Evolutionary conservation across 2,113 vertebrate genomes (phyloP).

Genomic region (Hippocampus mohnikei): DNA sequence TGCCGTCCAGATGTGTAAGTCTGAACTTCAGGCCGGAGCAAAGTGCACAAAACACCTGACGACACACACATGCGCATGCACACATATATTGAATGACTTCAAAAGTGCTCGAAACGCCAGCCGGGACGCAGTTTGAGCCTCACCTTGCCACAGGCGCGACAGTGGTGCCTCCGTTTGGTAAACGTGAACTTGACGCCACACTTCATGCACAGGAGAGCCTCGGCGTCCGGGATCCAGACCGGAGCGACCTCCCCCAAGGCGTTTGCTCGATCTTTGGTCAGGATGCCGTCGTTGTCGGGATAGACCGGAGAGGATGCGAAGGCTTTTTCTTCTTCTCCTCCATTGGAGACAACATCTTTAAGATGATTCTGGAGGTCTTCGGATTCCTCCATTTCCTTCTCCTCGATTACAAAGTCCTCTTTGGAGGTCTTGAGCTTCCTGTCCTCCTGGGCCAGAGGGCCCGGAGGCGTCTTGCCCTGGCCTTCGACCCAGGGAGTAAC

Average conservation of each 20-base stretch:
- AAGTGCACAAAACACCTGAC: constrained; percentile 89
- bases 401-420: constrained; percentile 95
- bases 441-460: constrained; percentile 56
- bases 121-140: constrained; percentile 10
- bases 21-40: constrained; percentile 94
- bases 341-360: constrained; percentile 2
- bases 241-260: constrained; percentile 90
- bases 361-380: constrained; percentile 58
- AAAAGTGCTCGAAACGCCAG: background rate
- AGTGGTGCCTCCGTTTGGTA: constrained; percentile 95
- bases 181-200: constrained; percentile 95
- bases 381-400: constrained; percentile 93
- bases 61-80: constrained; percentile 25
- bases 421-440: constrained; percentile 72
- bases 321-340: constrained; percentile 40
- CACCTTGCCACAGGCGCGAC: constrained; percentile 97
- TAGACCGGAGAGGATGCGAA: constrained; percentile 72
- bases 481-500: constrained; percentile 69
- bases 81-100: constrained; percentile 15
- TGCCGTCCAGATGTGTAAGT: constrained; percentile 90
- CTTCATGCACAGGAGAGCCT: constrained; percentile 97
- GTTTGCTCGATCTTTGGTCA: constrained; percentile 80
- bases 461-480: constrained; percentile 65
- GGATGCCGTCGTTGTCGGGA: constrained; percentile 83
- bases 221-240: constrained; percentile 93